These are phyloP conservation scores for Armadillidium nasatum DNA, from an alignment of 1,140 invertebrate genomes.

Conservation along the genomic window DNA sequence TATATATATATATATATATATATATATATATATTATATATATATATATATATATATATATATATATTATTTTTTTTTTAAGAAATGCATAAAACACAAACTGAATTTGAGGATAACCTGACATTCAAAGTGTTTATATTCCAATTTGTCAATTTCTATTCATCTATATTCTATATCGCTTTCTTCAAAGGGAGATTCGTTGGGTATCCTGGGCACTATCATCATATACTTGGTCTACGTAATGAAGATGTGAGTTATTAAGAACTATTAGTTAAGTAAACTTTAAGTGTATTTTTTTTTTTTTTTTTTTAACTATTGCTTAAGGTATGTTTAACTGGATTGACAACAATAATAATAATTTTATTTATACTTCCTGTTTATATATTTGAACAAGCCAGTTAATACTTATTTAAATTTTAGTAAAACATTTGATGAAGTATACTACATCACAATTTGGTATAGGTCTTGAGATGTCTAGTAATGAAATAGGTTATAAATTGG, in stretches of 20 bases:
- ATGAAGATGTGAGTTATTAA: conserved; percentile 61
- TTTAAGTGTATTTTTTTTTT: no score
- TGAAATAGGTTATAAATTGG: no score
- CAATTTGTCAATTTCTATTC: conserved; percentile 85
- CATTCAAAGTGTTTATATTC: conserved; percentile 79
- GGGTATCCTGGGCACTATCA: conserved; percentile 72
- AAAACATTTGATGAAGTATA: no score
- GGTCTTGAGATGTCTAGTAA: no score
- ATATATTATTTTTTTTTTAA: conserved; percentile 29
- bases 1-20: background rate
- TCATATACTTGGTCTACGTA: conserved; percentile 62
- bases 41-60: conserved; percentile 28
- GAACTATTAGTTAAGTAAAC: no score
- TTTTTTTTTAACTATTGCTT: no score
- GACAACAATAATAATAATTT: no score
- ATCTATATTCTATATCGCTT: conserved; percentile 80
- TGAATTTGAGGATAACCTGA: conserved; percentile 76
- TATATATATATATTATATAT: conserved; percentile 8
- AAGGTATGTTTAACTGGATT: no score
- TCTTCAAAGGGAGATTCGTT: conserved; percentile 74
- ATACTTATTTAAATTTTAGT: no score
- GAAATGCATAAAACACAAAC: conserved; percentile 78
- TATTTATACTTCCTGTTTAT: no score
- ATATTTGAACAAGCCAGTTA: no score
- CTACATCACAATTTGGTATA: no score